Percentiles rank a stretch among this genome's conserved stretches.
Conservation (phyloP, 2,888 invertebrate species). For the Caenorhabditis panamensis region DNA sequence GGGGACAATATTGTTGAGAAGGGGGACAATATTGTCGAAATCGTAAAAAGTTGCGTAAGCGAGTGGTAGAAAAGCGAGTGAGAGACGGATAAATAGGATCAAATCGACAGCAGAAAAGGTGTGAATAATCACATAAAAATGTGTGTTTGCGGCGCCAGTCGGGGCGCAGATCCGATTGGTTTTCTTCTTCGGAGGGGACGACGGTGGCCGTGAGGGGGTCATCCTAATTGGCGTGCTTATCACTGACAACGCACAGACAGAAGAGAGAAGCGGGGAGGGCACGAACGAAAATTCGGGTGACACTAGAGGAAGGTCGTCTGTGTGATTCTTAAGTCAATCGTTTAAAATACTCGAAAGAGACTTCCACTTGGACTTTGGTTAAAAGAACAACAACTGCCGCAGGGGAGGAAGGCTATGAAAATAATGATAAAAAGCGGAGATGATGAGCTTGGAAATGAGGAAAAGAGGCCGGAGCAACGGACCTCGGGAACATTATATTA, state of each 20-base stretch:
- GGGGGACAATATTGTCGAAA: slow-evolving; percentile 18
- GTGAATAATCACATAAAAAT: slow-evolving; percentile 61
- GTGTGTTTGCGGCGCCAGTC: slow-evolving; percentile 9
- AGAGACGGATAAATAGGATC: slow-evolving; percentile 41
- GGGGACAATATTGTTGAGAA: slow-evolving; percentile 18
- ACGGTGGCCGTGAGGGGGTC: slow-evolving; percentile 2
- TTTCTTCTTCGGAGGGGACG: slow-evolving; percentile 19
- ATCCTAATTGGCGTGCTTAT: slow-evolving; percentile 60
- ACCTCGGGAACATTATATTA: slow-evolving; percentile 48
- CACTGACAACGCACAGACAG: slow-evolving; percentile 25
- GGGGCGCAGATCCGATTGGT: slow-evolving; percentile 28
- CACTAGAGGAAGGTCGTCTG: slow-evolving; percentile 13
- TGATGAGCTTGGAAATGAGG: neutral
- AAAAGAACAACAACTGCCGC: slow-evolving; percentile 19
- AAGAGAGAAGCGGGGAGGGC: slow-evolving; percentile 6
- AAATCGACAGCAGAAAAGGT: slow-evolving; percentile 47
- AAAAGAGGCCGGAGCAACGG: neutral
- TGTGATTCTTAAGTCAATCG: slow-evolving; percentile 1
- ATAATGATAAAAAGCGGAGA: slow-evolving; percentile 19
- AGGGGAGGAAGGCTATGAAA: slow-evolving; percentile 25
- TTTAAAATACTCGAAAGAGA: slow-evolving; percentile 43
- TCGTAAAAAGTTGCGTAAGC: slow-evolving; percentile 1
- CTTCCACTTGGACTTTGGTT: slow-evolving; percentile 24
- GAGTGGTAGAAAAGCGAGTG: neutral
- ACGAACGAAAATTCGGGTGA: slow-evolving; percentile 22